Percentiles rank a stretch among this genome's conserved stretches.
Conservation (phyloP, 2,888 invertebrate genomes). For the Eumerus sabulonum region DNA sequence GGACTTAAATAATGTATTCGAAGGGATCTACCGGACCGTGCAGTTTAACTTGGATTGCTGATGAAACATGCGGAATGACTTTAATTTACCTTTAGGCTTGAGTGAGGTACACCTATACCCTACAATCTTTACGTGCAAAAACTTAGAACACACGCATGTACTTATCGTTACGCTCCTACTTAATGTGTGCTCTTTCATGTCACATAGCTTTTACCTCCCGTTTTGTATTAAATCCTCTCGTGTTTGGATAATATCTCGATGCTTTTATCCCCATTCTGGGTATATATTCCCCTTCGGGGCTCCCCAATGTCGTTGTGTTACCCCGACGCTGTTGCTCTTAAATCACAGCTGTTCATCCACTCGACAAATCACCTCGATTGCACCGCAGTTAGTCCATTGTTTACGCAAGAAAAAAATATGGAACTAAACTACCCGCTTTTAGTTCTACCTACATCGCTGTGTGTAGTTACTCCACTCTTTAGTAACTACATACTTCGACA, state of each 20-base stretch:
- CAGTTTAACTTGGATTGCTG: conserved; percentile 26
- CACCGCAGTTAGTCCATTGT: conserved; percentile 4
- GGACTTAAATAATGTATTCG: conserved; percentile 61
- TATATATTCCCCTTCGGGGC: conserved; percentile 9
- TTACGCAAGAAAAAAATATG: conserved; percentile 21
- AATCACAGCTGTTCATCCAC: neutral
- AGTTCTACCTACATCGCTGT: conserved; percentile 37
- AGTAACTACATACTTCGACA: neutral
- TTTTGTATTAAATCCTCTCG: conserved; percentile 29
- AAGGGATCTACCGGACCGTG: conserved; percentile 32
- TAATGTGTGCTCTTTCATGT: too few relatives aligned
- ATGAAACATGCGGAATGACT: too few relatives aligned
- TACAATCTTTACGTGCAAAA: too few relatives aligned
- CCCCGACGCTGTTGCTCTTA: conserved; percentile 22
- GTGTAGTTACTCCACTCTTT: neutral
- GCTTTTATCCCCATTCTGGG: conserved; percentile 22
- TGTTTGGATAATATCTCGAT: conserved; percentile 19
- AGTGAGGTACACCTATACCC: too few relatives aligned
- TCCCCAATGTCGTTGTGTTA: neutral
- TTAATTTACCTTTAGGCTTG: too few relatives aligned
- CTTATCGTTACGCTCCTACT: too few relatives aligned
- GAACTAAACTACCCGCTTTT: conserved; percentile 25
- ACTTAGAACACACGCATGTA: too few relatives aligned
- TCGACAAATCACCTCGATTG: too few relatives aligned
- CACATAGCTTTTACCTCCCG: conserved; percentile 9